Conservation (phyloP, 2,797 vertebrate genomes). For the Intellagama lesueurii region DNA sequence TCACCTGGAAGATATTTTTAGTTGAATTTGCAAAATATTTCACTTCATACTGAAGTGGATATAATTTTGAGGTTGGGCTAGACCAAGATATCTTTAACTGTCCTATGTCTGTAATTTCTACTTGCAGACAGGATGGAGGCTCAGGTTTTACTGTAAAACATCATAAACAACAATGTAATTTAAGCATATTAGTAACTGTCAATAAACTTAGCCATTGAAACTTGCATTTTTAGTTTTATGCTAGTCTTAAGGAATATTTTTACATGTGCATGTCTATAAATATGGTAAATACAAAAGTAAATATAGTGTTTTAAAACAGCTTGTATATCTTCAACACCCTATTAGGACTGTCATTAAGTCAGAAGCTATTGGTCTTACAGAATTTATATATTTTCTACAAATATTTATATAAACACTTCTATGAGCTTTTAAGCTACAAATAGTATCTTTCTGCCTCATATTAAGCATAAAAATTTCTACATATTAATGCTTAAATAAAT, state of each 20-base stretch:
- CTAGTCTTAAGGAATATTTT: not conserved
- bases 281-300: not conserved
- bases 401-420: not conserved
- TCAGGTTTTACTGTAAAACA: slow-evolving; percentile 83
- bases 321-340: no score
- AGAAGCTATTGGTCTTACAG: no score
- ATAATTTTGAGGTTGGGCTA: slow-evolving; percentile 39
- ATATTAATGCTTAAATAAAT: slow-evolving; percentile 13
- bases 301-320: not conserved
- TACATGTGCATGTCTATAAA: not conserved
- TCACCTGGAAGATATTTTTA: slow-evolving; percentile 71
- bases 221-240: not conserved
- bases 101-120: slow-evolving; percentile 82
- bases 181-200: not conserved
- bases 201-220: not conserved
- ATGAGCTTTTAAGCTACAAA: not conserved
- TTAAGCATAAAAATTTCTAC: not conserved
- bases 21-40: slow-evolving; percentile 77
- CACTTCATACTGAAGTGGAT: slow-evolving; percentile 83
- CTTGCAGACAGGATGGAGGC: slow-evolving; percentile 83
- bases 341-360: no score
- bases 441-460: not conserved
- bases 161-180: not conserved
- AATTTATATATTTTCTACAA: not conserved
- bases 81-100: slow-evolving; percentile 86